Evolutionary conservation across 2,888 invertebrate genomes (phyloP), one percentile per base, ranked within the genome.

Genomic region (Galeopsomyia nigrocyanea): DNA sequence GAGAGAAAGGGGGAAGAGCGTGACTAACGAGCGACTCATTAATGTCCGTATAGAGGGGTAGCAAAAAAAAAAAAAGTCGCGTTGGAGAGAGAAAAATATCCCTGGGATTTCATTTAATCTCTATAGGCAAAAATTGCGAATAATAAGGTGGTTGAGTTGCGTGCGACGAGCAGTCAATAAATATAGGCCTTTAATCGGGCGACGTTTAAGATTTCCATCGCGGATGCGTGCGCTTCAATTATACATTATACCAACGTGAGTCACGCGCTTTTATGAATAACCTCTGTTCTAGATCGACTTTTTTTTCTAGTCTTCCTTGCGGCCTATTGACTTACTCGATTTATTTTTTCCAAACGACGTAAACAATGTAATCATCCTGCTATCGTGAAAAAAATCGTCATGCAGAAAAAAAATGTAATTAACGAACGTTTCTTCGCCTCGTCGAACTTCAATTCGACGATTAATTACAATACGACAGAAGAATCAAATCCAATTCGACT

Each of bases 201-300:
- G 50, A 0, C 74, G 67, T 74, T 74, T 76, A 76, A 76, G 74
- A 74, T 74, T 74, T 63, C 70, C 74, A 76, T 76, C 74, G 58
- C 49, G 49, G 3, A 31, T 10, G 39, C 13, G 19, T 14, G 14
- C 61, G 26, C 60, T 26, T 26, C 26, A 26, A 26, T 26, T 26
- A 13, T 13, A 39, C 10, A 31, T 7, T 31, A 31, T 39, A 39
- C 19, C 22, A 13, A 6, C 58, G 47, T 60, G 71, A 71, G 53
- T 71, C 55, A 64, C 58, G 39, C 31, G 57, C 39, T 39, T 39
- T 39, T 10, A 39, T 39, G 39, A 39, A 39, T 10, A 39, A 39
- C 39, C 39, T 39, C 7, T 39, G 39, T 39, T 39, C 5, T 13
- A 39, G 39, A 26, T 26, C 26, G 2, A 26, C 26, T 39, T 39